A percentile compares a stretch with the other conserved stretches of the same genome.
Conservation (phyloP, 2,113 vertebrate species). For the Cisticola juncidis region DNA sequence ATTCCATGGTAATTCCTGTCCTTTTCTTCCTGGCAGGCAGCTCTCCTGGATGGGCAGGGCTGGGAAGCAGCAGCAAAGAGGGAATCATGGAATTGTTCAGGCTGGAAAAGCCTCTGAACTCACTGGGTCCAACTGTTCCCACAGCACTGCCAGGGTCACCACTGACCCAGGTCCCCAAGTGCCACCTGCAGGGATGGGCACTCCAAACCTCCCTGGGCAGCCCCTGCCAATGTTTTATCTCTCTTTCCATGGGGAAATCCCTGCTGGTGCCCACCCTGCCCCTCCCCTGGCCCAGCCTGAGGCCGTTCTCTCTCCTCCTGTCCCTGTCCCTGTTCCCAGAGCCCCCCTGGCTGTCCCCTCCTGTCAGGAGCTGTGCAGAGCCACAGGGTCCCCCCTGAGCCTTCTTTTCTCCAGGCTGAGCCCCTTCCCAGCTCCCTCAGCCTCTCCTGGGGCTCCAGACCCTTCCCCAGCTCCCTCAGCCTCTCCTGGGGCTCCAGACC, state of each 20-base stretch:
- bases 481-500: neutral
- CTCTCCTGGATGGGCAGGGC: accelerated
- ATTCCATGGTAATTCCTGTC: neutral
- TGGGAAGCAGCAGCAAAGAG: neutral
- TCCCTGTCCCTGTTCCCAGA: neutral
- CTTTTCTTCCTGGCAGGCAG: neutral
- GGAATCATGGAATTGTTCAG: neutral
- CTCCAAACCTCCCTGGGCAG: neutral
- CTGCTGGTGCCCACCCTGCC: accelerated
- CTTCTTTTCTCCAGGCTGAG: neutral
- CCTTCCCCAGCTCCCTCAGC: neutral
- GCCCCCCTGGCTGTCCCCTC: neutral
- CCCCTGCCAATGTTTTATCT: accelerated
- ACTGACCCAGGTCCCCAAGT: neutral
- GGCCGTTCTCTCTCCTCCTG: neutral
- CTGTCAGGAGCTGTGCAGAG: neutral
- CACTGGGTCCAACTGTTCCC: neutral
- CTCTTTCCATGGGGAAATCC: accelerated
- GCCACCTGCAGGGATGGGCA: neutral
- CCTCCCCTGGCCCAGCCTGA: neutral
- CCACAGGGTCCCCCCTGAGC: neutral
- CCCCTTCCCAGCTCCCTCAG: neutral
- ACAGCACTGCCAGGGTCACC: neutral
- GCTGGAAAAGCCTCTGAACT: neutral
- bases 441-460: neutral